Conservation (phyloP, 2,888 invertebrate species). For the Habrosyne pyritoides region DNA sequence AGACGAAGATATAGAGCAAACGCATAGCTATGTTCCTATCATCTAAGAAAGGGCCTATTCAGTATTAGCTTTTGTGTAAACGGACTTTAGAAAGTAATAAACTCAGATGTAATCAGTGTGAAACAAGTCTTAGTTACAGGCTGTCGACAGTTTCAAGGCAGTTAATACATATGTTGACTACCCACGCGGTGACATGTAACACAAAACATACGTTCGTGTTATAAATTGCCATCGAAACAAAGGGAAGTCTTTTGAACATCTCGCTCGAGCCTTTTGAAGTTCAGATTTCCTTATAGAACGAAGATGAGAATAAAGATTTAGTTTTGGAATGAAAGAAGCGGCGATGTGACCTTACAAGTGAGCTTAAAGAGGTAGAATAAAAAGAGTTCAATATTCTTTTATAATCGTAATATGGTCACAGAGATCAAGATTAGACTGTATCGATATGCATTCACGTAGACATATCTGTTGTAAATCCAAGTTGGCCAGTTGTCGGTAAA, state of each 20-base stretch:
- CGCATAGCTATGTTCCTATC: neutral
- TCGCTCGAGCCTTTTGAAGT: conserved; percentile 33
- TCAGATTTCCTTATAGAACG: conserved; percentile 29
- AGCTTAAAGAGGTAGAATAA: neutral
- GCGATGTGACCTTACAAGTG: neutral
- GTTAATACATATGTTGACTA: conserved; percentile 18
- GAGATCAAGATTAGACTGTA: neutral
- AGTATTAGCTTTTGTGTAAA: conserved; percentile 3
- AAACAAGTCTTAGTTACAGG: conserved; percentile 2
- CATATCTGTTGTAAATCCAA: neutral
- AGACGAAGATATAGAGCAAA: neutral
- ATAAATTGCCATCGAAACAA: conserved; percentile 54
- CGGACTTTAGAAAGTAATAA: conserved; percentile 3
- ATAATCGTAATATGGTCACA: neutral
- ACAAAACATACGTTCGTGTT: conserved; percentile 34
- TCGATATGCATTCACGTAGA: too few species aligned
- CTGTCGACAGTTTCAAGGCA: conserved; percentile 2
- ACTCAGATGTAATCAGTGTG: conserved; percentile 6
- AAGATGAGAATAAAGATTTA: conserved; percentile 28
- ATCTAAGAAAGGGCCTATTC: neutral
- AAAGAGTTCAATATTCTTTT: neutral
- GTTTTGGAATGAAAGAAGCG: conserved; percentile 19
- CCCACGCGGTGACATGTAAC: conserved; percentile 32
- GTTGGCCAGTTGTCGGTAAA: too few species aligned
- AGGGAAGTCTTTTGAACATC: conserved; percentile 38